Conservation (phyloP, 2,797 vertebrate species). For the Todus mexicanus region DNA sequence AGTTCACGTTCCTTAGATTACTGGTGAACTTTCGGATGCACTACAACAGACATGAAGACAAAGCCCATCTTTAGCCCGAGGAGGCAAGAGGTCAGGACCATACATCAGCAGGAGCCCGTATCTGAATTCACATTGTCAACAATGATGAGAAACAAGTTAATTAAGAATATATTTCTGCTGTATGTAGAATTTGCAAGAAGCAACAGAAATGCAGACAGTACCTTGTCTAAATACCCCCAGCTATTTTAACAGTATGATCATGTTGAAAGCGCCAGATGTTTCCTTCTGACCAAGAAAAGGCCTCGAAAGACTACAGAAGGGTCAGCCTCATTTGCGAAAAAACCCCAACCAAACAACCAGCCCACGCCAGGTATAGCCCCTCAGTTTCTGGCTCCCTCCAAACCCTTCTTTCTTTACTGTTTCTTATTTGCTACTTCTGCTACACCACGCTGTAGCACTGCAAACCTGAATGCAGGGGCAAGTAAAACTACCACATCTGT, state of each 20-base stretch:
- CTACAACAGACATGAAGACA: not conserved
- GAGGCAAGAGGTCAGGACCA: not conserved
- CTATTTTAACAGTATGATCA: not conserved
- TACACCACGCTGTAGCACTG: not conserved
- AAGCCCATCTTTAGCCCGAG: not conserved
- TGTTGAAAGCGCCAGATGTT: not conserved
- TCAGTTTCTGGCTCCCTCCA: not conserved
- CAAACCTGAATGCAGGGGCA: not conserved
- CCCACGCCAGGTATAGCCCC: not conserved
- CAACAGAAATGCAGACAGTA: not conserved
- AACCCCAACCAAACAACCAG: not conserved
- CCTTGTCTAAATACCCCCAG: not conserved
- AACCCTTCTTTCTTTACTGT: not conserved
- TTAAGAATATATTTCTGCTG: not conserved
- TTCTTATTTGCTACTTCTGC: not conserved
- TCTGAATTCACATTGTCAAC: not conserved
- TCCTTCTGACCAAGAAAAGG: not conserved
- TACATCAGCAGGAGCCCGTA: not conserved
- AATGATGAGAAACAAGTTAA: not conserved
- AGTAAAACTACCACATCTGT: not conserved
- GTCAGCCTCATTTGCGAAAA: not conserved
- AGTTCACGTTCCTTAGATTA: not conserved
- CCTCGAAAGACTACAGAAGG: not conserved
- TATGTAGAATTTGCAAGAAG: not conserved
- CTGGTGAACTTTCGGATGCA: not conserved